Evolutionary conservation across 2,113 vertebrate genomes (phyloP).

Genomic region (Scomber colias): DNA sequence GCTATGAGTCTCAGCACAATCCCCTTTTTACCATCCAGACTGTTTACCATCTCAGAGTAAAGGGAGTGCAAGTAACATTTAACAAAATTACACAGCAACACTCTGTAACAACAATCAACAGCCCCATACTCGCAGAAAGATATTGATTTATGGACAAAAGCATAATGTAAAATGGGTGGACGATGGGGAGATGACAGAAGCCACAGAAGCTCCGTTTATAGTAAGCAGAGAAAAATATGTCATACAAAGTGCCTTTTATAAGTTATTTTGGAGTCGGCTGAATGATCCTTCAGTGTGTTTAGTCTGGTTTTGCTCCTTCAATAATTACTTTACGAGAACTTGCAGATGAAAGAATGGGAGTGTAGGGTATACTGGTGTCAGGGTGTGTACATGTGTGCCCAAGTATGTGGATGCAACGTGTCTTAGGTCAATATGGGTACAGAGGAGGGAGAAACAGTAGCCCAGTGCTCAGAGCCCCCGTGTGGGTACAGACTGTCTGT

Average conservation of each 20-base stretch:
- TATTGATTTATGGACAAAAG: conserved; percentile 79
- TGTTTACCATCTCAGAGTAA: conserved; percentile 80
- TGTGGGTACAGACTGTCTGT: conserved; percentile 44
- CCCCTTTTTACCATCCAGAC: conserved; percentile 71
- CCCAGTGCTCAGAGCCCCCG: conserved; percentile 37
- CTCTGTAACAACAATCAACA: conserved; percentile 79
- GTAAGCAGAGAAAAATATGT: conserved; percentile 25
- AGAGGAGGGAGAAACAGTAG: conserved; percentile 19
- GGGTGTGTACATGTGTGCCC: conserved; percentile 38
- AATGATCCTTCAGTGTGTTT: conserved; percentile 54
- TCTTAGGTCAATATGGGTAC: conserved; percentile 41
- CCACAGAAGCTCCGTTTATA: conserved; percentile 61
- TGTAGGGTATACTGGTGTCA: conserved; percentile 47
- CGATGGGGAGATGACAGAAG: conserved; percentile 53
- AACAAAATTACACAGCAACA: conserved; percentile 83
- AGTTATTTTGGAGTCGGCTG: conserved; percentile 50
- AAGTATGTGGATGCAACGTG: conserved; percentile 22
- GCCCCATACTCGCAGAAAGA: conserved; percentile 68
- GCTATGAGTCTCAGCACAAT: conserved; percentile 61
- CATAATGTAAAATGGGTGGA: conserved; percentile 46
- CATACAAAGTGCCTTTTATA: conserved; percentile 54
- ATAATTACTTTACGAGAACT: conserved; percentile 35
- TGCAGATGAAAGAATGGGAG: conserved; percentile 45
- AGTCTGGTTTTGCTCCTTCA: conserved; percentile 58
- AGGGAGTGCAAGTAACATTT: conserved; percentile 74